Evolutionary conservation across 2,797 vertebrate genomes (phyloP).

Genomic region (Pangasius larnaudii): DNA sequence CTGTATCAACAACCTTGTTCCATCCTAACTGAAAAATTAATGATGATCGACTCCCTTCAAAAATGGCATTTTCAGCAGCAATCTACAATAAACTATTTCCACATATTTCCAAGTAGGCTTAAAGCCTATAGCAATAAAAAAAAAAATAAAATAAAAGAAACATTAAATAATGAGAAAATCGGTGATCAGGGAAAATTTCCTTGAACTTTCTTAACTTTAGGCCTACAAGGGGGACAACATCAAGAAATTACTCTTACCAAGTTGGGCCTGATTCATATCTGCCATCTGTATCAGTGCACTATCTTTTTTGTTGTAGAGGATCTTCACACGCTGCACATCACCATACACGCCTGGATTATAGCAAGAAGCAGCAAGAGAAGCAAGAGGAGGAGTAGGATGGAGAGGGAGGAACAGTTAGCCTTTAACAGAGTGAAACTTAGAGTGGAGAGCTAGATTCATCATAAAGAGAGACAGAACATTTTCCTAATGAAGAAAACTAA

Average conservation of each 20-base stretch:
- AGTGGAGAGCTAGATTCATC: slow-evolving; percentile 65
- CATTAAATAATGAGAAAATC: neutral
- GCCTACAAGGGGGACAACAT: neutral
- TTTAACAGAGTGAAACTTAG: slow-evolving; percentile 72
- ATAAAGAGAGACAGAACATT: slow-evolving; percentile 76
- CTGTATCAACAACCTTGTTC: neutral
- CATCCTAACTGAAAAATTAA: neutral
- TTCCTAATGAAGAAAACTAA: slow-evolving; percentile 85
- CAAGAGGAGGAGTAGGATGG: slow-evolving; percentile 64
- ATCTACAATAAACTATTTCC: neutral
- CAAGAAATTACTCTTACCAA: slow-evolving; percentile 81
- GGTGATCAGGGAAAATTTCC: neutral
- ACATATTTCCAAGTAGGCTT: neutral
- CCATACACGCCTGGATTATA: slow-evolving; percentile 89
- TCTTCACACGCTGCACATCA: slow-evolving; percentile 97
- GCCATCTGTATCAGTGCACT: slow-evolving; percentile 98
- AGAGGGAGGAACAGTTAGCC: slow-evolving; percentile 63
- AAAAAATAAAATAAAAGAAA: neutral
- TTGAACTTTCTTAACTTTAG: neutral
- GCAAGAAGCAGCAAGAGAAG: slow-evolving; percentile 54
- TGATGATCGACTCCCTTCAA: neutral
- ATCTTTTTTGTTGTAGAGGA: slow-evolving; percentile 99
- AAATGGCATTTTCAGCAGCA: neutral
- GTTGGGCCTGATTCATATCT: slow-evolving; percentile 93
- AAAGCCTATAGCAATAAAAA: neutral